Percentiles rank a stretch among this genome's conserved stretches.
Evolutionary conservation across 2,888 invertebrate species (phyloP).

Genomic region (Lysandra coridon): DNA sequence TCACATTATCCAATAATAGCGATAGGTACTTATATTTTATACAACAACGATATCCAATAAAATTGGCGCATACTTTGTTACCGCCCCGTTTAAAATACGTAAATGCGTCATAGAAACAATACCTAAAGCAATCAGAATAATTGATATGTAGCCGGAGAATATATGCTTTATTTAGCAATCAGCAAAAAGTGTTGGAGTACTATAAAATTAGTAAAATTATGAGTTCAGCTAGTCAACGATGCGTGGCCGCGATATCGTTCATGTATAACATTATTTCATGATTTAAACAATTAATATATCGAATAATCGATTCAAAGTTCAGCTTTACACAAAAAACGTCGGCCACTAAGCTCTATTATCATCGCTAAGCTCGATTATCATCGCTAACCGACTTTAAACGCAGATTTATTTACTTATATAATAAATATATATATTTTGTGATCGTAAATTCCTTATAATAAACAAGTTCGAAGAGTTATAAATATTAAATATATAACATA

Average conservation of each 20-base stretch:
- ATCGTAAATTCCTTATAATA: not conserved
- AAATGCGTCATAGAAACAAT: slow-evolving; percentile 23
- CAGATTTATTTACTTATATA: not conserved
- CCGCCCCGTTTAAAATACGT: slow-evolving; percentile 14
- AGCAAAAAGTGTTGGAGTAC: slow-evolving; percentile 33
- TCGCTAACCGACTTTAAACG: not conserved
- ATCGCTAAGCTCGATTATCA: not conserved
- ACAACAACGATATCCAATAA: slow-evolving; percentile 9
- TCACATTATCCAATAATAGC: not conserved
- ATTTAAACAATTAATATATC: slow-evolving; percentile 9
- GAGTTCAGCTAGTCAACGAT: slow-evolving; percentile 21
- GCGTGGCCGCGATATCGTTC: slow-evolving; percentile 19
- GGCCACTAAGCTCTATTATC: not conserved
- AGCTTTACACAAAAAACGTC: not conserved
- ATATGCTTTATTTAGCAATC: slow-evolving; percentile 33
- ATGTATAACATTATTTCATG: slow-evolving; percentile 29
- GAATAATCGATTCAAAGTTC: slow-evolving; percentile 19
- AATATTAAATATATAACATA: too few relatives aligned
- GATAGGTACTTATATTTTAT: not conserved
- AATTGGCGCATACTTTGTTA: not conserved
- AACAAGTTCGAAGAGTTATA: not conserved
- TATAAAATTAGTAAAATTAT: slow-evolving; percentile 27
- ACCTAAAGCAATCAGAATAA: slow-evolving; percentile 22
- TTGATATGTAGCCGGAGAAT: slow-evolving; percentile 28
- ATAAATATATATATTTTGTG: too few relatives aligned